Evolutionary conservation across 2,113 vertebrate genomes (phyloP).

Genomic region (Orientallactaga bullata): DNA sequence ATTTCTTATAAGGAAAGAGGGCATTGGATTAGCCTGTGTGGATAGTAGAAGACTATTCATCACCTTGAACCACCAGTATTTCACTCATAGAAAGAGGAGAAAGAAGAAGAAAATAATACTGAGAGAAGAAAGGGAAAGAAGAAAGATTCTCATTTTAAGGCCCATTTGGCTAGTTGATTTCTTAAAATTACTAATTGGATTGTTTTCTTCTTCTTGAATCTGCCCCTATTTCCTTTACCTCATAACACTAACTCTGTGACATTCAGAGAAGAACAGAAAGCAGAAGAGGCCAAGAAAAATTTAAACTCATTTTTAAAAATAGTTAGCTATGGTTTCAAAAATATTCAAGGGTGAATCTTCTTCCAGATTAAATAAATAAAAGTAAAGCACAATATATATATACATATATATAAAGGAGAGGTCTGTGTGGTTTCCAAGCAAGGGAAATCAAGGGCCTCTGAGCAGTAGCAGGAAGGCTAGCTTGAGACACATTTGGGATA

Average conservation of each 20-base stretch:
- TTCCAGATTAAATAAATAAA: neutral
- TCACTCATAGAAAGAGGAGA: neutral
- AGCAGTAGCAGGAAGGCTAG: neutral
- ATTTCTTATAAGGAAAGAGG: neutral
- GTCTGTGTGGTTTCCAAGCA: neutral
- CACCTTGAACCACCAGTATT: neutral
- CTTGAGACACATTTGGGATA: neutral
- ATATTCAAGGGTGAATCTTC: neutral
- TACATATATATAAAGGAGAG: neutral
- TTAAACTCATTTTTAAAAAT: neutral
- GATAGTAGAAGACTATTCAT: neutral
- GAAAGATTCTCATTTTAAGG: neutral
- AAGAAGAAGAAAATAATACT: neutral
- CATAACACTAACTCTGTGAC: constrained; percentile 9
- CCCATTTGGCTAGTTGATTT: neutral
- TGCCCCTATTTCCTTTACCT: neutral
- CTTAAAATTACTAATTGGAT: constrained; percentile 31
- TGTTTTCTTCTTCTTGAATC: neutral
- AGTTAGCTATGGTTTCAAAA: neutral
- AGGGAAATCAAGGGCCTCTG: neutral
- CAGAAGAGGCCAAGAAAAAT: neutral
- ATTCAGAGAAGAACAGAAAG: neutral
- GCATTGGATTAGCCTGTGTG: neutral
- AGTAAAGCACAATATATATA: neutral
- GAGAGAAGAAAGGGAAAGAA: neutral